Base-by-base conservation (phyloP, 2,797 vertebrate species). In the Sebastes reedi region DNA sequence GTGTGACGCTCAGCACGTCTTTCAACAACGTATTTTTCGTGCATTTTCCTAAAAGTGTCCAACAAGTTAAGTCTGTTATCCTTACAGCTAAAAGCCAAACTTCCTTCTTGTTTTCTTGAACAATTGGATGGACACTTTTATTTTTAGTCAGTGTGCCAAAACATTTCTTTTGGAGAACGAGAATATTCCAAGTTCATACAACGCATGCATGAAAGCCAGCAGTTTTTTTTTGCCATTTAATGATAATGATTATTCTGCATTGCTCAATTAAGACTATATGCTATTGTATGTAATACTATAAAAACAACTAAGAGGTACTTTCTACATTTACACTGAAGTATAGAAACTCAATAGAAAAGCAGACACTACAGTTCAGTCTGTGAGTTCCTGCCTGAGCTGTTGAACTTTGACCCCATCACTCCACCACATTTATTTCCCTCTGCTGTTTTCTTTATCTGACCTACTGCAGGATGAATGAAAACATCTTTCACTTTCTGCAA, bases 381-480 rank as follows among this genome's bases (percentile, higher is more conserved):
- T 61, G 52, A 69, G 70, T 32, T 85, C n/a, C 27, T 72, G 61
- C 36, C 25, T 75, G 65, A 82, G 75, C 72, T 6, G 6, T 16
- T 83, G 46, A 83, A 10, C 58, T 84, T 68, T 80, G 64, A 5
- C 73, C 52, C 64, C 55, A 50, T 80, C 61, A 4, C 64, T 60
- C 42, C 58, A 22, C 8, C 7, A 58, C 50, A 25, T 72, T 65
- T 59, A 70, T 54, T 3, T 13, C 50, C 25, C 65, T 10, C 10
- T 4, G 29, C 16, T 20, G 29, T 30, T 61, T 60, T 36, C 65
- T 42, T 54, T 54, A 54, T 22, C 50, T 22, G 22, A 42, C 16
- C 16, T 18, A 20, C 42, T 50, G 16, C 42, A 50, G 16, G 42
- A 18, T 20, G 42, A 50, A 50, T 20, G 42, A 8, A 20, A 18